Conservation (phyloP, 1,140 invertebrate genomes). For the Pseudomyrmex flavicornis region DNA sequence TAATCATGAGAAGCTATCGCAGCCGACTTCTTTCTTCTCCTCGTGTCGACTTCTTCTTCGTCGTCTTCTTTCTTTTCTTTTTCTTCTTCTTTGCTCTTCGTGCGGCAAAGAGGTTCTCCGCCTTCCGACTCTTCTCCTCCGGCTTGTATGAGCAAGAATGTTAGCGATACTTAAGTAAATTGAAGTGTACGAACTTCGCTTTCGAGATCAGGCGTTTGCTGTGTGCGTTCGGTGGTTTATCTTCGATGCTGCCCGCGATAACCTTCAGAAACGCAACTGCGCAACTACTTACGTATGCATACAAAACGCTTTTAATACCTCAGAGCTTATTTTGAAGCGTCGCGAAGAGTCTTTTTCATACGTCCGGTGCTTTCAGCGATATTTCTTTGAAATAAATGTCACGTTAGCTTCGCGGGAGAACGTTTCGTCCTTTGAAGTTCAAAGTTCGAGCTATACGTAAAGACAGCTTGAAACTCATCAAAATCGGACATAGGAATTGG, state of each 20-base stretch:
- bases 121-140: conserved; percentile 7
- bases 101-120: conserved; percentile 11
- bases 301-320: conserved; percentile 32
- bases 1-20: conserved; percentile 72
- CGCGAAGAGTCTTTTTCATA: not conserved
- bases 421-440: not conserved
- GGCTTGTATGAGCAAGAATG: not conserved
- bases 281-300: not conserved
- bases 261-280: not conserved
- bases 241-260: not conserved
- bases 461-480: conserved; percentile 37
- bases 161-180: conserved; percentile 32
- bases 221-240: conserved; percentile 19
- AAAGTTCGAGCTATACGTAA: not conserved
- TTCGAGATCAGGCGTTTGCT: conserved; percentile 21
- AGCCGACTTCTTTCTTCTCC: conserved; percentile 64
- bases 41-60: not conserved
- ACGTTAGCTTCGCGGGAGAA: conserved; percentile 12
- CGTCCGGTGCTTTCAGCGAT: conserved; percentile 20
- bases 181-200: conserved; percentile 35
- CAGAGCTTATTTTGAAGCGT: conserved; percentile 17
- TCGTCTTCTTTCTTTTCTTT: not conserved
- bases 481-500: conserved; percentile 23
- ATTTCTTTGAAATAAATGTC: conserved; percentile 28
- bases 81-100: conserved; percentile 10